Evolutionary conservation across 2,113 vertebrate genomes (phyloP).

Genomic region (Thymallus thymallus): DNA sequence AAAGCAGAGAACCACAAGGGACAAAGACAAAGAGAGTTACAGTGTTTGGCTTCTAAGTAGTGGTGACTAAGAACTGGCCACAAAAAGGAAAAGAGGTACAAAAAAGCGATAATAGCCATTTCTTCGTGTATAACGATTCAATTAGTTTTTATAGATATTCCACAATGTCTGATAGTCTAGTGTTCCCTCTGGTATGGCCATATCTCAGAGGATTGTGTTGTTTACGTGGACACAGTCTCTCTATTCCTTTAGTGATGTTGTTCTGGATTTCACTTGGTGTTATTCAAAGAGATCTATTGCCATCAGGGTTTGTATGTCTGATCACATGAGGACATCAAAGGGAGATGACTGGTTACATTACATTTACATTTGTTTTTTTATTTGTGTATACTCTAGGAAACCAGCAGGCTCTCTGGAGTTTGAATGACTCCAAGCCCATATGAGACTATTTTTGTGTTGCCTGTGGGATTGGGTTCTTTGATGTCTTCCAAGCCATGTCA

Average conservation of each 20-base stretch:
- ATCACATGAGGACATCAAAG: slow-evolving; percentile 64
- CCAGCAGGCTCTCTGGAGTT: too few species aligned
- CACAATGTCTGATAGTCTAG: background rate
- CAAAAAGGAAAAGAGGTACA: too few species aligned
- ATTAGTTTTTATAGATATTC: background rate
- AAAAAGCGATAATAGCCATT: too few species aligned
- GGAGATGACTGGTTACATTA: slow-evolving; percentile 24
- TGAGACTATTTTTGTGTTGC: too few species aligned
- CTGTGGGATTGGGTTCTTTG: too few species aligned
- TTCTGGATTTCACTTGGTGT: slow-evolving; percentile 53
- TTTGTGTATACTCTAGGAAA: slow-evolving; percentile 36
- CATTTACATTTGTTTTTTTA: slow-evolving; percentile 29
- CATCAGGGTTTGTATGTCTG: slow-evolving; percentile 58
- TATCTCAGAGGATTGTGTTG: slow-evolving; percentile 45
- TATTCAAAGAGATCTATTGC: slow-evolving; percentile 65
- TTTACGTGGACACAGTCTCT: slow-evolving; percentile 51
- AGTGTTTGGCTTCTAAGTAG: too few species aligned
- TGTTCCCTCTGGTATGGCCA: background rate
- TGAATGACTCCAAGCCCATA: too few species aligned
- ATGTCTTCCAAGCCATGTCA: too few species aligned
- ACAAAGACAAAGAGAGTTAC: too few species aligned
- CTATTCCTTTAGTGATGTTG: slow-evolving; percentile 48
- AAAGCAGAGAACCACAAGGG: too few species aligned
- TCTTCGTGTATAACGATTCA: background rate
- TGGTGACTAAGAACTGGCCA: too few species aligned